Evolutionary conservation across 2,797 vertebrate genomes (phyloP).

Genomic region (Microchirus variegatus): DNA sequence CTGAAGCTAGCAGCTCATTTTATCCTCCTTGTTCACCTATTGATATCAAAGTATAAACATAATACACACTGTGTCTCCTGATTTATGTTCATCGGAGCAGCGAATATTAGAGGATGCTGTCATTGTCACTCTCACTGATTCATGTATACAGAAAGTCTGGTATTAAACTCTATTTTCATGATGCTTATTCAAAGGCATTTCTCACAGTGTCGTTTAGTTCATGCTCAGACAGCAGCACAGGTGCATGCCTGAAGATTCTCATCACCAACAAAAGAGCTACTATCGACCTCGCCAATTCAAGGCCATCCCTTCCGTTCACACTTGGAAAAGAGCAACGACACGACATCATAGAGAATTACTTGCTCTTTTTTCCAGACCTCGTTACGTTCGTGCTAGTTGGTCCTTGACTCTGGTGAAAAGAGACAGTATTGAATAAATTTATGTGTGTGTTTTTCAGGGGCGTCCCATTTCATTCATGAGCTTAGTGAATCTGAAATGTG

Average conservation of each 20-base stretch:
- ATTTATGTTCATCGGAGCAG: slow-evolving; percentile 64
- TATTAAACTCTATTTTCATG: slow-evolving; percentile 53
- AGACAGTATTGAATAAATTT: slow-evolving; percentile 35
- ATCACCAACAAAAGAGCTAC: slow-evolving; percentile 50
- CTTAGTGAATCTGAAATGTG: slow-evolving; percentile 40
- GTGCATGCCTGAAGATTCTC: slow-evolving; percentile 40
- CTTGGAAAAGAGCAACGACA: slow-evolving; percentile 59
- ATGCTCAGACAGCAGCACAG: slow-evolving; percentile 31
- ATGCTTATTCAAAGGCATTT: slow-evolving; percentile 56
- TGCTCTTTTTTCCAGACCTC: slow-evolving; percentile 38
- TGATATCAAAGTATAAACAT: slow-evolving; percentile 69
- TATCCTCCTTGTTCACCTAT: slow-evolving; percentile 70
- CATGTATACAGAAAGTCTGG: slow-evolving; percentile 51
- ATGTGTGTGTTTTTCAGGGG: slow-evolving; percentile 38
- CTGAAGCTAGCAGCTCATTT: slow-evolving; percentile 71
- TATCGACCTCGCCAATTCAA: slow-evolving; percentile 57
- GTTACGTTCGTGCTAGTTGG: slow-evolving; percentile 47
- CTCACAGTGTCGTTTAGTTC: slow-evolving; percentile 51
- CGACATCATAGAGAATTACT: slow-evolving; percentile 62
- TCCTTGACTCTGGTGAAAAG: slow-evolving; percentile 41
- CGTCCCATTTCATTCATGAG: slow-evolving; percentile 45
- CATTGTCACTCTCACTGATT: slow-evolving; percentile 37
- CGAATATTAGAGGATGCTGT: slow-evolving; percentile 42
- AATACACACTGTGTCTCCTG: slow-evolving; percentile 59
- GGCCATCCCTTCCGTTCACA: slow-evolving; percentile 61